Base-by-base conservation (phyloP, 2,113 vertebrate species). In the Himantopus leucocephalus region DNA sequence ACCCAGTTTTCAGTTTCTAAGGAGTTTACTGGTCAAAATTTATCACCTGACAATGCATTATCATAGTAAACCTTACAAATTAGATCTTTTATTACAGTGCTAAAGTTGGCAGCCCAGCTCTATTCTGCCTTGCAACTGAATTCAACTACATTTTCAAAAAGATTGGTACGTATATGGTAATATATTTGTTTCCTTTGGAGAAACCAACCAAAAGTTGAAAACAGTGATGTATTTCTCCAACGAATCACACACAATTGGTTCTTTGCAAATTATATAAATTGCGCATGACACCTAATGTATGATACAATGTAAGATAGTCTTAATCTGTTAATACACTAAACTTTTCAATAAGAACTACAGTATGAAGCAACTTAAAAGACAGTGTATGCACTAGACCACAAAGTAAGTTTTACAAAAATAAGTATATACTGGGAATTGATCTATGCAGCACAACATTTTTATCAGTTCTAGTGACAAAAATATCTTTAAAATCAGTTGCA, bases 1-100 rank as follows among this genome's bases (percentile, higher is more conserved):
- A 90, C 32, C 34, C n/a, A 70, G 67, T 92, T 92, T 85, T 81
- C 66, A 91, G 75, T 90, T 95, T 92, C 63, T 34, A 90, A 92
- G 71, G 77, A 90, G 90, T 84, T 96, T 96, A 92, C 58, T 86
- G 78, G 95, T 96, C 48, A 91, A 78, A 93, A 82, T 95, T 85
- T 90, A 92, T 95, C 92, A 85, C 71, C 75, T 84, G 35, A 78
- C 67, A 88, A 74, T 96, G 84, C 72, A 30, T 89, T 90, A 67
- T 70, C 67, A 64, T 70, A 85, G 67, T 82, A 90, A 92, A 74
- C 77, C 71, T 75, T 82, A 77, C 67, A 86, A 95, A 90, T 88
- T 37, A 94, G 67, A 50, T 77, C 53, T 94, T 86, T 85, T 83
- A 64, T 93, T 94, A 64, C 59, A 60, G 29, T 53, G 35, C 41